Evolutionary conservation across 1,140 invertebrate species (phyloP).

Genomic region (Heterodera schachtii): DNA sequence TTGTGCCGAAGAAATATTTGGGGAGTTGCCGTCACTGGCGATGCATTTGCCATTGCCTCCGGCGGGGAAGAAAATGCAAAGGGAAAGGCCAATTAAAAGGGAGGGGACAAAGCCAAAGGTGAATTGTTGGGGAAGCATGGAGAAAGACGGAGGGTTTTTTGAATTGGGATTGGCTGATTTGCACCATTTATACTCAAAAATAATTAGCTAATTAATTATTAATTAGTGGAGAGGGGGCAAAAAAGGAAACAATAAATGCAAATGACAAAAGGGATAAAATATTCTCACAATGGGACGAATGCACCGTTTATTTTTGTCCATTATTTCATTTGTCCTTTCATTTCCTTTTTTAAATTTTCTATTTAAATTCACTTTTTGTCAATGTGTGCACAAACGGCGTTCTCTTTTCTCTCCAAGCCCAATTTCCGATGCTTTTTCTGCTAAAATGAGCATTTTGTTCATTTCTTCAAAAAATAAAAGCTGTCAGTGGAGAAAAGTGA

Average conservation of each 20-base stretch:
- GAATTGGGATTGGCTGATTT: too few species aligned
- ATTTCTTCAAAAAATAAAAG: not conserved
- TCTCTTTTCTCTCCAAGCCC: not conserved
- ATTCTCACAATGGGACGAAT: too few species aligned
- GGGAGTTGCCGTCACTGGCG: not conserved
- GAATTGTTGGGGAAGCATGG: too few species aligned
- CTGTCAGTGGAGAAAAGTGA: too few species aligned
- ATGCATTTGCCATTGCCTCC: not conserved
- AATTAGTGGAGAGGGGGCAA: too few species aligned
- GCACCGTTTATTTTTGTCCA: too few species aligned
- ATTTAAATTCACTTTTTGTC: not conserved
- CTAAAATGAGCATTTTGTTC: not conserved
- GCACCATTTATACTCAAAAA: too few species aligned
- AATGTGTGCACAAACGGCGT: too few species aligned
- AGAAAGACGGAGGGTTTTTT: not conserved
- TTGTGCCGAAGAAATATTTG: not conserved
- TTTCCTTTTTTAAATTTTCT: slow-evolving; percentile 12
- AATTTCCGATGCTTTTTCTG: not conserved
- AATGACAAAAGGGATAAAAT: too few species aligned
- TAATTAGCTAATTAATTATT: too few species aligned
- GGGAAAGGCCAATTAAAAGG: not conserved
- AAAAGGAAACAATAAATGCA: too few species aligned
- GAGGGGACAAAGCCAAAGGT: not conserved
- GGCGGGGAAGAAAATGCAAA: not conserved
- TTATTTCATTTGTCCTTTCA: not conserved